These are phyloP conservation scores for Formica aserva DNA, from an alignment of 2,888 invertebrate genomes.

Conservation along the genomic window DNA sequence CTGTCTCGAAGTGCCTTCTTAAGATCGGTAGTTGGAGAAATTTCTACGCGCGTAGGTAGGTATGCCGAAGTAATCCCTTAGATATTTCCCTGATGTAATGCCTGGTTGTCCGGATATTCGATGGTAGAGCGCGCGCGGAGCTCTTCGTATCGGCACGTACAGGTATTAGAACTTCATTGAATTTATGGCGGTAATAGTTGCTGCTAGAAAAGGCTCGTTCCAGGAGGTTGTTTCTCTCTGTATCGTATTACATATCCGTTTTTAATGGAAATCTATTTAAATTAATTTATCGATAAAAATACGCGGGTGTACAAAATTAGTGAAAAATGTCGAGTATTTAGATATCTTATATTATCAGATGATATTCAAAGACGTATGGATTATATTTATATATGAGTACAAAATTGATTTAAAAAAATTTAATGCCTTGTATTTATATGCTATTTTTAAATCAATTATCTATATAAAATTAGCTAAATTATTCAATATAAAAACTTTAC, in stretches of 20 bases:
- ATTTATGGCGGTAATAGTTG: constrained; percentile 41
- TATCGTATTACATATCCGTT: not conserved
- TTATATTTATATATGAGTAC: not conserved
- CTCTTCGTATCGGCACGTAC: constrained; percentile 43
- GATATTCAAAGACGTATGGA: not conserved
- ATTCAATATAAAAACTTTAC: not conserved
- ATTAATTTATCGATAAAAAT: not conserved
- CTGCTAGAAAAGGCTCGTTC: constrained; percentile 17
- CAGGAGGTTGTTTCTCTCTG: not conserved
- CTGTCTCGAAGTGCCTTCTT: constrained; percentile 54
- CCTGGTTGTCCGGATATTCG: constrained; percentile 38
- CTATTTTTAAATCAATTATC: not conserved
- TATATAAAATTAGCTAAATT: not conserved
- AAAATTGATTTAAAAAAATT: not conserved
- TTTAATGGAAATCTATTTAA: not conserved
- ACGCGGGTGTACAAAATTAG: not conserved
- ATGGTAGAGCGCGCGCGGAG: constrained; percentile 34
- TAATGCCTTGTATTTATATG: no score
- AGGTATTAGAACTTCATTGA: constrained; percentile 34
- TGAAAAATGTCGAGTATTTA: not conserved
- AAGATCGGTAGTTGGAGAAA: constrained; percentile 53
- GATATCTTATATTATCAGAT: not conserved
- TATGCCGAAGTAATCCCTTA: constrained; percentile 54
- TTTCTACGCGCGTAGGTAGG: constrained; percentile 50
- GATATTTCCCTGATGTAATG: constrained; percentile 51